Percentiles rank a stretch among this genome's conserved stretches.
phyloP scores from a whole-genome alignment of 2,113 vertebrate species.

The Myotis yumanensis region DNA sequence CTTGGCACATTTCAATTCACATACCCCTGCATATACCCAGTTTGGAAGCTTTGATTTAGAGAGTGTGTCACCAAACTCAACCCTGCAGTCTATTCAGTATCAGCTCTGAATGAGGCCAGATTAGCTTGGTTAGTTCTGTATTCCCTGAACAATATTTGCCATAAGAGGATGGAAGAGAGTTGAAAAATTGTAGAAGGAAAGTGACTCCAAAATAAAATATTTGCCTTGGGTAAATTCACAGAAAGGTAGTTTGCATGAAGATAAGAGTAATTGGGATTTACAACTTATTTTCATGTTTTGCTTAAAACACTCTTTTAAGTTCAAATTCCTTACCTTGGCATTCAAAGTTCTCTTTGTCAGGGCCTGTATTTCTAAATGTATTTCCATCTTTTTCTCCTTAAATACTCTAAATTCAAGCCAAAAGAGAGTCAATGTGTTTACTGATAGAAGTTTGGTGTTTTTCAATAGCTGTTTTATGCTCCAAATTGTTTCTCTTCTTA shows the following conservation, averaged over 20 bases:
- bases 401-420: not conserved
- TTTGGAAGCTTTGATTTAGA: not conserved
- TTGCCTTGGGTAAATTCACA: not conserved
- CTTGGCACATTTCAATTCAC: not conserved
- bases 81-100: not conserved
- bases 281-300: not conserved
- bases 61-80: not conserved
- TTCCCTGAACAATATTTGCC: not conserved
- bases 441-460: not conserved
- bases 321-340: not conserved
- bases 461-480: not conserved
- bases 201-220: not conserved
- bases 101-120: not conserved
- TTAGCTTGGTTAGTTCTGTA: not conserved
- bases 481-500: not conserved
- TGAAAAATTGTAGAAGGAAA: not conserved
- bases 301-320: not conserved
- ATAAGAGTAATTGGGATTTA: not conserved
- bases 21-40: not conserved
- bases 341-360: not conserved
- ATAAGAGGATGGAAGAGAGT: not conserved
- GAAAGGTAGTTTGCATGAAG: not conserved
- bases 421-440: not conserved
- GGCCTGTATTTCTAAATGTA: not conserved
- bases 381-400: not conserved